Evolutionary conservation across 1,140 invertebrate genomes (phyloP).

Genomic region (Rhynchophorus ferrugineus): DNA sequence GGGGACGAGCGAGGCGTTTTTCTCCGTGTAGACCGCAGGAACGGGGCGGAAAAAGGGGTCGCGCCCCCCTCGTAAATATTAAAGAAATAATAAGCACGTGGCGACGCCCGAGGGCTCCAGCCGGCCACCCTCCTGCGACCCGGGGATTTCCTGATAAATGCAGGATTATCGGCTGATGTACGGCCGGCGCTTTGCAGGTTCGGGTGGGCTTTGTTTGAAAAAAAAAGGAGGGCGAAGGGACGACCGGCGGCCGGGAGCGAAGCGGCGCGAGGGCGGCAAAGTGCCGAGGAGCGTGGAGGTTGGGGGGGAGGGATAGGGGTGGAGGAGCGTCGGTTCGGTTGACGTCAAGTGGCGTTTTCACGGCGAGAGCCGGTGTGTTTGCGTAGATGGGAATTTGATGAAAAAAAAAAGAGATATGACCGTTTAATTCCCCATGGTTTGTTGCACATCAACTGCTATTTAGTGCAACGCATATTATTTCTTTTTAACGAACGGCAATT

Average conservation of each 20-base stretch:
- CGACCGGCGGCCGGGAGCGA: neutral
- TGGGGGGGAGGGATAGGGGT: neutral
- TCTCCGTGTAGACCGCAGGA: no score
- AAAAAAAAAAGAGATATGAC: no score
- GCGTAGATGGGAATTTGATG: no score
- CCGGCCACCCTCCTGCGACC: neutral
- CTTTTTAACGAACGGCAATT: no score
- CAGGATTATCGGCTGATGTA: conserved; percentile 1
- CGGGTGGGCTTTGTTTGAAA: neutral
- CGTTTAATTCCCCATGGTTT: no score
- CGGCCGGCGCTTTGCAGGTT: neutral
- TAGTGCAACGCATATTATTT: no score
- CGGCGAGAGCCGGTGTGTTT: no score
- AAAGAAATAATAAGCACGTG: conserved; percentile 26
- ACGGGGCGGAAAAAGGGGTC: no score
- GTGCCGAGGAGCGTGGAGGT: neutral
- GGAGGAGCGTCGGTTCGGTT: neutral
- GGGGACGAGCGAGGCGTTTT: no score
- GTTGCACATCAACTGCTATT: no score
- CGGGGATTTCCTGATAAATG: conserved; percentile 1
- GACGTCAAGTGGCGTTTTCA: no score
- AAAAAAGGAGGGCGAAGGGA: neutral
- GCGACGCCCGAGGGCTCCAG: conserved; percentile 1
- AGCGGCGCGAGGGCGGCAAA: neutral
- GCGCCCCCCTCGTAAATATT: conserved; percentile 22